Evolutionary conservation across 2,888 invertebrate genomes (phyloP), one percentile per base, ranked within the genome.

Genomic region (Hoplodrina blanda): DNA sequence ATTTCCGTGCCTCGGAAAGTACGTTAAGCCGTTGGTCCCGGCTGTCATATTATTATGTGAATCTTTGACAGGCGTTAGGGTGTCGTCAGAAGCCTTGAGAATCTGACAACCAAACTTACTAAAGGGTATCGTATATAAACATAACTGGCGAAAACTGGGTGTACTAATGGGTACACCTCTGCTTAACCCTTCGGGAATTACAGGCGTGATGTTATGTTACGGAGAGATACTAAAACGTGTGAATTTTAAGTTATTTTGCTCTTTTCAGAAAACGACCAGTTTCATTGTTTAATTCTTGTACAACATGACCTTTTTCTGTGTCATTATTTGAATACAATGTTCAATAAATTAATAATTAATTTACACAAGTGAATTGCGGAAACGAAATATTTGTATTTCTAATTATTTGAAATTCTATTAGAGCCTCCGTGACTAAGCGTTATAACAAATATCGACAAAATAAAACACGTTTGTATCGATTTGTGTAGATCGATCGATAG

Each of bases 311-410:
- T 17, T 67, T 82, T 69, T 78, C 49, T 70, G 68, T 81, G 83
- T 81, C 75, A 65, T 54, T 30, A 83, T 83, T 82, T 78, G 62
- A 69, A 82, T 78, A 82, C 82, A 82, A 82, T 82, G 69, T 53
- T 59, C 37, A 53, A 74, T 83, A 61, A 67, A 73, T 80, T 59
- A 67, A 73, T 80, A 50, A 71, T 67, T 52, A 61, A 64, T 73
- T 70, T 61, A 65, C 57, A 19, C n/a, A 55, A 69, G 17, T 66
- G 54, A 53, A 78, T 62, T 55, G 41, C 17, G 7, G 55, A 44
- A 56, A 56, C 49, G 0, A 11, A 25, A 49, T 65, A 37, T 72
- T 64, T 56, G 20, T 56, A 15, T 44, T 20, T 49, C 11, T 1
- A 54, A 17, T 30, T 52, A 46, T 41, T 44, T 59, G 19, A 2